Evolutionary conservation across 2,797 vertebrate genomes (phyloP).

Genomic region (Neostethus bicornis): DNA sequence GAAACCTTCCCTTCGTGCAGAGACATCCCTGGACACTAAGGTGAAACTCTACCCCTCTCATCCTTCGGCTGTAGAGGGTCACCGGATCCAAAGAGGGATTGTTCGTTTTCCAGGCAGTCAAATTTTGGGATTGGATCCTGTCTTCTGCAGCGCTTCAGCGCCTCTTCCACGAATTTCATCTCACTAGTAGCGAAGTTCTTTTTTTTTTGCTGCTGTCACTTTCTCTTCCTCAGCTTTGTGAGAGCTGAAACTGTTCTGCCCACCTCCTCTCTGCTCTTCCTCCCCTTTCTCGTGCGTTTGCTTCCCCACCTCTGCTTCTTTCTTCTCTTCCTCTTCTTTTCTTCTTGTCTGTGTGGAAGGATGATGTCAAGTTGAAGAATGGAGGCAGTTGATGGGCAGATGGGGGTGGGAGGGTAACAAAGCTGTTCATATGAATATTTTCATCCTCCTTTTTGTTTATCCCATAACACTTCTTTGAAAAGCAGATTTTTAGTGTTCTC

Average conservation of each 20-base stretch:
- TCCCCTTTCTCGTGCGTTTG: slow-evolving; percentile 43
- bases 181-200: slow-evolving; percentile 76
- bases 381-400: slow-evolving; percentile 63
- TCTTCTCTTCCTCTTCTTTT: slow-evolving; percentile 27
- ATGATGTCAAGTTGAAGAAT: slow-evolving; percentile 71
- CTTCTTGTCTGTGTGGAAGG: slow-evolving; percentile 58
- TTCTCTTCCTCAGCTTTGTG: slow-evolving; percentile 62
- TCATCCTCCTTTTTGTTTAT: slow-evolving; percentile 53
- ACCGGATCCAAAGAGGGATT: slow-evolving; percentile 55
- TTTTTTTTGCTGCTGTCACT: slow-evolving; percentile 67
- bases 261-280: slow-evolving; percentile 51
- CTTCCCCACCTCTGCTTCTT: slow-evolving; percentile 47
- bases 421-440: slow-evolving; percentile 56
- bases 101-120: slow-evolving; percentile 59
- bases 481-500: slow-evolving; percentile 27
- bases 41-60: slow-evolving; percentile 75
- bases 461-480: slow-evolving; percentile 33
- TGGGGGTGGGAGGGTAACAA: slow-evolving; percentile 55
- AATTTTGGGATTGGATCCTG: slow-evolving; percentile 51
- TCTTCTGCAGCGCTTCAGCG: slow-evolving; percentile 60
- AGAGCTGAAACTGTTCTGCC: slow-evolving; percentile 55
- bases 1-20: slow-evolving; percentile 61
- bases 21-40: slow-evolving; percentile 74
- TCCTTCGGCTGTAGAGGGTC: slow-evolving; percentile 66
- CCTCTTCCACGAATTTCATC: slow-evolving; percentile 76